phyloP scores from a whole-genome alignment of 2,113 vertebrate genomes.

The Sardina pilchardus region DNA sequence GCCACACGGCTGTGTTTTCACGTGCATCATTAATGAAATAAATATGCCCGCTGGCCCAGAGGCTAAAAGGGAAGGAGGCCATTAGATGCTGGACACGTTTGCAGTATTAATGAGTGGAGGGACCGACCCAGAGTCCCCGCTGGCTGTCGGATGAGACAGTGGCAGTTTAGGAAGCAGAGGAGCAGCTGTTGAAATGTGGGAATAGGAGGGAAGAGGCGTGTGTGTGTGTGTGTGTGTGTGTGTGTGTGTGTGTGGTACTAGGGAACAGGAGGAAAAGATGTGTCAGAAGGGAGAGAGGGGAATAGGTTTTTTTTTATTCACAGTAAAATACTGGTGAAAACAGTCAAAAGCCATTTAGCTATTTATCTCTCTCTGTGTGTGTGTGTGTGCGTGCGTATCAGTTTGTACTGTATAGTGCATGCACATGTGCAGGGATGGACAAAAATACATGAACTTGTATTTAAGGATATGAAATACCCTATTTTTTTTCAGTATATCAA shows the following conservation, averaged over 20 bases:
- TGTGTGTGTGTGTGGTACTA: background rate
- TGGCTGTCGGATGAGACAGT: background rate
- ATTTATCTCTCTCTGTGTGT: background rate
- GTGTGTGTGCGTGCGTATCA: background rate
- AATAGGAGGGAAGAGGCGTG: background rate
- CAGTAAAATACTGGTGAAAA: no score
- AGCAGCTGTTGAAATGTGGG: background rate
- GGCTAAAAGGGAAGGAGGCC: background rate
- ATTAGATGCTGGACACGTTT: constrained; percentile 1
- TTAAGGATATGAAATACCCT: no score
- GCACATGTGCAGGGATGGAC: no score
- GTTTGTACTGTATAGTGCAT: background rate
- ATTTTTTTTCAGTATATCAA: no score
- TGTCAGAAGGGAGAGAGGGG: background rate
- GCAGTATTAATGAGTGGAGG: constrained; percentile 14
- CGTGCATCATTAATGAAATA: constrained; percentile 4
- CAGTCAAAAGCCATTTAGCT: no score
- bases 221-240: background rate
- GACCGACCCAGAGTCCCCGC: background rate
- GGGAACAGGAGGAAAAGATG: background rate
- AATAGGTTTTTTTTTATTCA: background rate
- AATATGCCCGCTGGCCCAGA: background rate
- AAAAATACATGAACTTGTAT: no score
- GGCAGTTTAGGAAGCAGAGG: constrained; percentile 31
- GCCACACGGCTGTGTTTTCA: background rate